Base-by-base conservation (phyloP, 2,888 invertebrate species). In the Platycnemis pennipes region DNA sequence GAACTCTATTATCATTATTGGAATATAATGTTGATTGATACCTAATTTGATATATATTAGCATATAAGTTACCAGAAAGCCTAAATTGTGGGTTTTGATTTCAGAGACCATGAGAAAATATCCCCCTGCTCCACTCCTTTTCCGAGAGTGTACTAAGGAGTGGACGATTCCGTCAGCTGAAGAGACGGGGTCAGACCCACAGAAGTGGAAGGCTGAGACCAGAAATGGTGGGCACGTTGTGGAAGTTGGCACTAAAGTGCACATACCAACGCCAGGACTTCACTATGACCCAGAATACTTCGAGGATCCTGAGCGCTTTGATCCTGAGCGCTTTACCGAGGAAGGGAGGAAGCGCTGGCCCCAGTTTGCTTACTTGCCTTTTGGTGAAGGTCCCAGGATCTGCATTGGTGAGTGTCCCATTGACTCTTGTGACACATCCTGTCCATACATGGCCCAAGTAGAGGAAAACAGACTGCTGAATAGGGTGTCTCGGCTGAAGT, bases 311-410 rank as follows among this genome's bases (percentile, higher is more conserved):
- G 63, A 91, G 8, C 69, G 91, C 63, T 98, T 98, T 95, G 97
- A 97, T 94, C 98, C 98, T 0, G 97, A 97, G 45, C 96, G 98
- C 95, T 98, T 98, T 96, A 96, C 96, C 0, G 96, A 96, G 13
- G 97, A 97, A 94, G 97, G 97, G 49, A 97, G 97, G 95, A 96
- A 97, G 0, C 96, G 96, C 86, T 96, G 97, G 88, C 97, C 97
- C 88, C 96, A 96, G 0, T 97, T 96, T 95, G 96, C 97, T 94
- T 97, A 97, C 96, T 96, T 97, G 96, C 97, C 97, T 0, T 97
- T 97, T 95, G 97, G 97, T 2, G 97, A 97, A 95, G 97, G 97
- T 0, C 97, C 97, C 8, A 96, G 97, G 95, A 97, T 97, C 96
- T 97, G 97, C 95, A 96, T 97, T 95, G 97, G 97, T 97, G 96